These are phyloP conservation scores for Grallaria varia DNA, from an alignment of 2,113 vertebrate species.

Conservation along the genomic window DNA sequence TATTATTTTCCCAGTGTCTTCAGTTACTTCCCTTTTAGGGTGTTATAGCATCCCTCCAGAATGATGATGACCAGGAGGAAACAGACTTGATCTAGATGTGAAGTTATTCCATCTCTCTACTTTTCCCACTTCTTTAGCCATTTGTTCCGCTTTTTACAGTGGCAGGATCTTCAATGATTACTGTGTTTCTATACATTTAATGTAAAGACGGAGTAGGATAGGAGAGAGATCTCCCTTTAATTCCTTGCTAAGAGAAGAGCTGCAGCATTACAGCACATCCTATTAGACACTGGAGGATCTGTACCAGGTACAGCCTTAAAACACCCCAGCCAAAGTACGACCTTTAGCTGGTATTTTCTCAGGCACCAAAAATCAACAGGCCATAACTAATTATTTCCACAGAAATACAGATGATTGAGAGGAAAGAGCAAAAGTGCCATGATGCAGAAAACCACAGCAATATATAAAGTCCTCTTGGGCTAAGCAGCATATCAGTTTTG, in stretches of 20 bases:
- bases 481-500: background rate
- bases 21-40: background rate
- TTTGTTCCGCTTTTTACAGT: background rate
- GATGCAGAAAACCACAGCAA: background rate
- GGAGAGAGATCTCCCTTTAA: background rate
- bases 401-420: background rate
- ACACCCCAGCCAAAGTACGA: background rate
- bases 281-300: background rate
- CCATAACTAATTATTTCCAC: background rate
- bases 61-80: background rate
- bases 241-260: background rate
- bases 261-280: background rate
- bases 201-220: background rate
- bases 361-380: background rate
- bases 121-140: background rate
- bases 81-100: background rate
- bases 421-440: background rate
- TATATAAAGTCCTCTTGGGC: background rate
- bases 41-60: background rate
- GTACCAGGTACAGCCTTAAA: background rate
- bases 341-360: background rate
- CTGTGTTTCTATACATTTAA: background rate
- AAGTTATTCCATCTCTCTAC: background rate
- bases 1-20: background rate
- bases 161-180: background rate